phyloP scores from a whole-genome alignment of 1,140 invertebrate species.

The Drosophila arizonae region DNA sequence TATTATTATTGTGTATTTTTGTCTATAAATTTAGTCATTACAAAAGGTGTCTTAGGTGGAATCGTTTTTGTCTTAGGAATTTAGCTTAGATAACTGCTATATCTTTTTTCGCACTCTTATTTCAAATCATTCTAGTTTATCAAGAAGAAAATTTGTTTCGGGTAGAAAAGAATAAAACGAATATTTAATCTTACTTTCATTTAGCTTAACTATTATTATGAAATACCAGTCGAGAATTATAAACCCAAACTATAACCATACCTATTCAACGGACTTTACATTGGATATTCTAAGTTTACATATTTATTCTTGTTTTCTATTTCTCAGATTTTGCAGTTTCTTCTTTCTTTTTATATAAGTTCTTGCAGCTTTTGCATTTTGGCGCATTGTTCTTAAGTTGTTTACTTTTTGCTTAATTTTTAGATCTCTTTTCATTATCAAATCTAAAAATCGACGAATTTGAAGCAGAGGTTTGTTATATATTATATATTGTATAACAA shows the following conservation, averaged over 20 bases:
- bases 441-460: conserved; percentile 23
- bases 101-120: conserved; percentile 53
- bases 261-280: conserved; percentile 44
- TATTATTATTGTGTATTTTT: conserved; percentile 31
- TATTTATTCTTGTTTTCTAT: conserved; percentile 11
- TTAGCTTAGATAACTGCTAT: conserved; percentile 78
- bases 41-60: conserved; percentile 80
- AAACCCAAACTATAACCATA: conserved; percentile 53
- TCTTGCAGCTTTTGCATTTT: conserved; percentile 60
- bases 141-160: conserved; percentile 27
- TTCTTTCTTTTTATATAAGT: conserved; percentile 5
- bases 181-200: not conserved
- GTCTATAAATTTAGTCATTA: conserved; percentile 78
- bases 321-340: conserved; percentile 29
- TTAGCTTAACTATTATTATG: conserved; percentile 69
- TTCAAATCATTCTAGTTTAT: conserved; percentile 75
- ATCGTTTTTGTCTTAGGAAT: conserved; percentile 80
- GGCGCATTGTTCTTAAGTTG: conserved; percentile 62
- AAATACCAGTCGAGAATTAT: conserved; percentile 71
- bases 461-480: conserved; percentile 23
- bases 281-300: conserved; percentile 13
- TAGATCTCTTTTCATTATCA: conserved; percentile 51
- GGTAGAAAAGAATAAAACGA: conserved; percentile 19
- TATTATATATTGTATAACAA: not conserved
- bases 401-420: conserved; percentile 58